Percentiles rank a stretch among this genome's conserved stretches.
These are phyloP conservation scores for Brachypodius melanocephalos DNA, from an alignment of 2,113 vertebrate species.

Conservation along the genomic window DNA sequence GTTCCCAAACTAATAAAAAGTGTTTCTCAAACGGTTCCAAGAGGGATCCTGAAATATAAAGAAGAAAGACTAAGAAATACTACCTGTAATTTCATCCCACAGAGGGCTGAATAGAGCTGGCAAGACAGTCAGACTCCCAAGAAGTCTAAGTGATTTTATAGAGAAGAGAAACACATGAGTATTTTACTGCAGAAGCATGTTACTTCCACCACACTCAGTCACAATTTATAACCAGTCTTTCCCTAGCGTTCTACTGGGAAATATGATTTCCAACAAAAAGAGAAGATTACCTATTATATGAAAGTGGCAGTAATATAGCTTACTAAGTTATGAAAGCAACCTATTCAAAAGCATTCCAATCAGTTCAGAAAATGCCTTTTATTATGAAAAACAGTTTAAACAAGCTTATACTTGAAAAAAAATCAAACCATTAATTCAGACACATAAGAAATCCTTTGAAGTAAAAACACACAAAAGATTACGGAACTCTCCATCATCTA, in stretches of 20 bases:
- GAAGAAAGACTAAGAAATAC: not conserved
- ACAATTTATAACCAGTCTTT: not conserved
- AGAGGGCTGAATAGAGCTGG: not conserved
- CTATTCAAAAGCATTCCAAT: not conserved
- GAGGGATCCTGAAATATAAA: not conserved
- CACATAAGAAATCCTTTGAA: not conserved
- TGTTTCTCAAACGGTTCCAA: not conserved
- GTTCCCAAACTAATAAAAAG: not conserved
- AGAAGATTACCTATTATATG: not conserved
- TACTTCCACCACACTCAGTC: not conserved
- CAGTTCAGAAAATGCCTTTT: constrained; percentile 13
- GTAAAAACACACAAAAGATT: not conserved
- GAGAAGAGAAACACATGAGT: not conserved
- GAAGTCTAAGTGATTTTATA: not conserved
- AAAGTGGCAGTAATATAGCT: not conserved
- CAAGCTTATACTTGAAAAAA: not conserved
- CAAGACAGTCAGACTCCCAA: not conserved
- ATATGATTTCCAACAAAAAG: not conserved
- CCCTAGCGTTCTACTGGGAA: not conserved
- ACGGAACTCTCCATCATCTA: not conserved
- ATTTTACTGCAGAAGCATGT: not conserved
- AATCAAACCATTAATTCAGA: not conserved
- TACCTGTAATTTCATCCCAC: not conserved
- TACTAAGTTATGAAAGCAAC: not conserved
- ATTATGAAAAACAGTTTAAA: constrained; percentile 35